Conservation (phyloP, 2,797 vertebrate genomes). For the Vultur gryphus region DNA sequence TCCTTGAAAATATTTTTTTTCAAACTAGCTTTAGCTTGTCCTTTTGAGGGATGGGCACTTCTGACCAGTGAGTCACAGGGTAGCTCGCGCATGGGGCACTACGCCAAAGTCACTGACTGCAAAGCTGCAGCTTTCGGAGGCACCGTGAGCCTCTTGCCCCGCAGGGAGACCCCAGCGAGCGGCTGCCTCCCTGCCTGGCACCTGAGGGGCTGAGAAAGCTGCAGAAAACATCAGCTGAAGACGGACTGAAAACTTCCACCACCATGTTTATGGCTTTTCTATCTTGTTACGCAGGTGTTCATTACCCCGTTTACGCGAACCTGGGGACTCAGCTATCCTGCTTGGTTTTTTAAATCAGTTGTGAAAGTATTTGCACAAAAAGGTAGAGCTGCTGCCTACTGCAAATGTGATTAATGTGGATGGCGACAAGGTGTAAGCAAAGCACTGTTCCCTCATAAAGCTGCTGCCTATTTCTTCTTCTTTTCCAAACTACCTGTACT, state of each 20-base stretch:
- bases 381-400: not conserved
- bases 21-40: not conserved
- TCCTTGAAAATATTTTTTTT: not conserved
- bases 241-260: not conserved
- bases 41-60: not conserved
- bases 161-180: accelerated
- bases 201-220: not conserved
- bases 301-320: not conserved
- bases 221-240: not conserved
- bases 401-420: not conserved
- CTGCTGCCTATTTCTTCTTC: not conserved
- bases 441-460: not conserved
- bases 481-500: not conserved
- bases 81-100: accelerated
- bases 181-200: not conserved
- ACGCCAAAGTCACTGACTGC: not conserved
- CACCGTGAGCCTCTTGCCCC: not conserved
- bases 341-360: not conserved
- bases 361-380: slow-evolving; percentile 12
- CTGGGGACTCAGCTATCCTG: not conserved
- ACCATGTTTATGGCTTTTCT: not conserved
- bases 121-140: not conserved
- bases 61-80: not conserved
- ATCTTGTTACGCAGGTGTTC: not conserved
- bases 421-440: not conserved